Percentiles rank a stretch among this genome's conserved stretches.
Evolutionary conservation across 2,113 vertebrate genomes (phyloP).

Genomic region (Coreoperca whiteheadi): DNA sequence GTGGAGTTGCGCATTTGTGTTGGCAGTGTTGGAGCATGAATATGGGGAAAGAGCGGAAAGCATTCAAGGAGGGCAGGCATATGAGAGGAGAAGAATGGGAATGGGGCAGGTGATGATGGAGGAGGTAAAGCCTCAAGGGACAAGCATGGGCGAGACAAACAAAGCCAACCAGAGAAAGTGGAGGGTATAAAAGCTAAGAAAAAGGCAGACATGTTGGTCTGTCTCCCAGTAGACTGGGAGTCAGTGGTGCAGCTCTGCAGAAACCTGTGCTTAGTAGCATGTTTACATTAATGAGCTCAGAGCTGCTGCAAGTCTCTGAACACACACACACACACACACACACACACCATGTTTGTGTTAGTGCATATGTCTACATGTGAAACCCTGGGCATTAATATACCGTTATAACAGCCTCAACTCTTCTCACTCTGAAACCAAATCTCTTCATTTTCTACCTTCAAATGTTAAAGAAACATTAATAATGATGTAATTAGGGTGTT

Average conservation of each 20-base stretch:
- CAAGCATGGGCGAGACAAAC: constrained; percentile 31
- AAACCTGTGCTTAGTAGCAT: constrained; percentile 69
- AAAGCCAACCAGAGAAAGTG: constrained; percentile 26
- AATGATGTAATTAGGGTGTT: not conserved
- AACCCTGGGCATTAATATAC: not conserved
- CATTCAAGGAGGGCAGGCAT: constrained; percentile 12
- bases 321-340: constrained; percentile 47
- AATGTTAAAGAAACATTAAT: not conserved
- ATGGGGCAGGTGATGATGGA: constrained; percentile 49
- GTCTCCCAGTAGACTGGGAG: constrained; percentile 64
- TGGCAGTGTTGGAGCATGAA: constrained; percentile 58
- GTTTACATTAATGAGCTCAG: constrained; percentile 76
- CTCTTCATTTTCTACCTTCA: not conserved
- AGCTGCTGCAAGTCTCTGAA: constrained; percentile 60
- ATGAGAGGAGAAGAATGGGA: not conserved
- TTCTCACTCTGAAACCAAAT: not conserved
- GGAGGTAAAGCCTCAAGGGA: constrained; percentile 54
- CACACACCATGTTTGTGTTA: constrained; percentile 8
- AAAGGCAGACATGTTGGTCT: constrained; percentile 42
- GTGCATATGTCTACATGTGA: not conserved
- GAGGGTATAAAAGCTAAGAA: constrained; percentile 46
- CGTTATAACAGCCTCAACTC: not conserved
- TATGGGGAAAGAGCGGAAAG: constrained; percentile 13
- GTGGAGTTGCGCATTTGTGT: constrained; percentile 49
- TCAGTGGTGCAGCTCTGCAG: constrained; percentile 69